Evolutionary conservation across 1,140 invertebrate species (phyloP).

Genomic region (Drosophila hydei): DNA sequence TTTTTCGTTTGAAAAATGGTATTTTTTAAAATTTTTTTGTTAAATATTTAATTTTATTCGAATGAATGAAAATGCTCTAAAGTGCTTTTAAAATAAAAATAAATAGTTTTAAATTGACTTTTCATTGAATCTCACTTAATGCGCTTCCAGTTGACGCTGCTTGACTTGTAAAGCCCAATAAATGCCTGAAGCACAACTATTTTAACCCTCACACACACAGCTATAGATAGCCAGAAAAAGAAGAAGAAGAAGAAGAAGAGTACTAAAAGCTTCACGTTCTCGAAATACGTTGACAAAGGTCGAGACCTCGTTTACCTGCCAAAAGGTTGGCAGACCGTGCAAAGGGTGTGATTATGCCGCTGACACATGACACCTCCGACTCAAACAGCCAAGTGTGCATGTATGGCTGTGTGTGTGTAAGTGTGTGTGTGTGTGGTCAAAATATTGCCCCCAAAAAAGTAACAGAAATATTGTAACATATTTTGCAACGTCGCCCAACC

Average conservation of each 20-base stretch:
- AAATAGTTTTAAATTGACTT: background rate
- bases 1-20: background rate
- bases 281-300: constrained; percentile 73
- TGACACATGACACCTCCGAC: constrained; percentile 73
- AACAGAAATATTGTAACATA: constrained; percentile 68
- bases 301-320: constrained; percentile 61
- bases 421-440: constrained; percentile 57
- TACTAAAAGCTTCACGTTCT: constrained; percentile 40
- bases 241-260: too few species aligned
- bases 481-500: constrained; percentile 38
- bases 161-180: constrained; percentile 3
- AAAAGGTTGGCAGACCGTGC: constrained; percentile 47
- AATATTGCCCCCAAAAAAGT: constrained; percentile 54
- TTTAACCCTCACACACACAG: background rate
- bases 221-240: constrained; percentile 32
- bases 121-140: constrained; percentile 1
- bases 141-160: background rate
- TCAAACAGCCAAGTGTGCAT: constrained; percentile 18
- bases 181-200: background rate
- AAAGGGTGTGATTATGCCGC: constrained; percentile 77
- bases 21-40: background rate
- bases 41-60: constrained; percentile 1
- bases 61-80: background rate
- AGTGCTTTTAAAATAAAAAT: background rate
- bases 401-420: constrained; percentile 4